Evolutionary conservation across 2,113 vertebrate genomes (phyloP), one percentile per base, ranked within the genome.

Genomic region (Stegastes partitus): DNA sequence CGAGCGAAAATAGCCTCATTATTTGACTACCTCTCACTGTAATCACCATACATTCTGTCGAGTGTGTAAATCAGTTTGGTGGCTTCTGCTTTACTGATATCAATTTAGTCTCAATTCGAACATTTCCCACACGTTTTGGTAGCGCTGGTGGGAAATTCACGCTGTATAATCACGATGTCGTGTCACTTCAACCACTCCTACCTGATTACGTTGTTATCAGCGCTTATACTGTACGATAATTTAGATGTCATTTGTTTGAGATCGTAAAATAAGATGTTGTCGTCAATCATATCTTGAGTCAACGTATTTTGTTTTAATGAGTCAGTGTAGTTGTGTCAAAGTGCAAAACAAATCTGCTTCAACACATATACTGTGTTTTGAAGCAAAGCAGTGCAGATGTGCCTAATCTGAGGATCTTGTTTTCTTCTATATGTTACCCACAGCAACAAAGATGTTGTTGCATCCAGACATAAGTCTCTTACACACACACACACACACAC

Each of bases 21-120:
- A 79, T 86, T 77, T 86, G 58, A 83, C 78, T 55, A 54, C 58
- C 49, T 83, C 62, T 69, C 73, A 51, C 58, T 74, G 21, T 74
- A 86, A 87, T 81, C 66, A 66, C 66, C 21, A 6, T 61, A 58
- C 67, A 79, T 78, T 82, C 53, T 73, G 31, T 50, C 2, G 3
- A 53, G 57, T 3, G 56, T 74, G 73, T 69, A 77, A 77, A 87
- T 84, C 53, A 73, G 28, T 39, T 66, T 16, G 0, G 9, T 31
- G 34, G 25, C 73, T 77, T 77, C 55, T 75, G 63, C 44, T 72
- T 68, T 34, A 34, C 42, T 3, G 21, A 74, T 77, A 72, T 69
- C 4, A 59, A 12, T 74, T 78, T 71, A 53, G 9, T 63, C 45
- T 50, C 23, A 78, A 23, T 69, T 22, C 64, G 37, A 84, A 25